phyloP scores from a whole-genome alignment of 2,888 invertebrate species.

The Drosophila seclusa region DNA sequence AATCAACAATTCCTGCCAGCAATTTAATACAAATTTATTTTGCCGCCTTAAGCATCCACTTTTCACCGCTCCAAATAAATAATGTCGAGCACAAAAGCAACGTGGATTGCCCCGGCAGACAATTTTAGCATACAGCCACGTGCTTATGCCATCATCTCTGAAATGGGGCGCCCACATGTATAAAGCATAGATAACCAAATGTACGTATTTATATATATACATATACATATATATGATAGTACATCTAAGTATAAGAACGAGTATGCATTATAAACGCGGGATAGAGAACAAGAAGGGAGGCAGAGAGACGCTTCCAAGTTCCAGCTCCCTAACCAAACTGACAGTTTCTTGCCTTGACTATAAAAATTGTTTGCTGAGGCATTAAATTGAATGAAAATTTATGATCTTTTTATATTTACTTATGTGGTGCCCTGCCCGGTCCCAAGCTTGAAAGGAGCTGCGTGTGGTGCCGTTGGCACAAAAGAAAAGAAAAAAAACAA shows the following conservation, averaged over 20 bases:
- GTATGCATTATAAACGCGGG: slow-evolving; percentile 47
- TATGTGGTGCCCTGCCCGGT: slow-evolving; percentile 50
- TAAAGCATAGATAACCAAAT: slow-evolving; percentile 21
- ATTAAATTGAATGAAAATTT: slow-evolving; percentile 85
- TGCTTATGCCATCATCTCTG: slow-evolving; percentile 44
- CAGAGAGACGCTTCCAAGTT: background rate
- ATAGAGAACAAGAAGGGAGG: slow-evolving; percentile 51
- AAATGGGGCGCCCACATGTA: slow-evolving; percentile 42
- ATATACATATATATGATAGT: background rate
- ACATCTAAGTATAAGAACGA: slow-evolving; percentile 9
- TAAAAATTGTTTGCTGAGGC: slow-evolving; percentile 84
- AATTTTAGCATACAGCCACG: slow-evolving; percentile 38
- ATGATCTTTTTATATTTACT: slow-evolving; percentile 83
- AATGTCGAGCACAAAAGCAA: slow-evolving; percentile 4
- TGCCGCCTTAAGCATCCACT: slow-evolving; percentile 6
- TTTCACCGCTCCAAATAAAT: background rate
- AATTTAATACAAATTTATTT: slow-evolving; percentile 18
- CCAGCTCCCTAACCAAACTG: slow-evolving; percentile 25
- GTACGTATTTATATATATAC: slow-evolving; percentile 3
- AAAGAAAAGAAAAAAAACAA: slow-evolving; percentile 7
- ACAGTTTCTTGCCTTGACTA: slow-evolving; percentile 69
- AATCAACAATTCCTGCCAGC: background rate
- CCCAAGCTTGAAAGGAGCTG: slow-evolving; percentile 57
- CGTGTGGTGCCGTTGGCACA: slow-evolving; percentile 43
- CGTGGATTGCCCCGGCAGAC: slow-evolving; percentile 14